Evolutionary conservation across 2,888 invertebrate genomes (phyloP).

Genomic region (Megastigmus dorsalis): DNA sequence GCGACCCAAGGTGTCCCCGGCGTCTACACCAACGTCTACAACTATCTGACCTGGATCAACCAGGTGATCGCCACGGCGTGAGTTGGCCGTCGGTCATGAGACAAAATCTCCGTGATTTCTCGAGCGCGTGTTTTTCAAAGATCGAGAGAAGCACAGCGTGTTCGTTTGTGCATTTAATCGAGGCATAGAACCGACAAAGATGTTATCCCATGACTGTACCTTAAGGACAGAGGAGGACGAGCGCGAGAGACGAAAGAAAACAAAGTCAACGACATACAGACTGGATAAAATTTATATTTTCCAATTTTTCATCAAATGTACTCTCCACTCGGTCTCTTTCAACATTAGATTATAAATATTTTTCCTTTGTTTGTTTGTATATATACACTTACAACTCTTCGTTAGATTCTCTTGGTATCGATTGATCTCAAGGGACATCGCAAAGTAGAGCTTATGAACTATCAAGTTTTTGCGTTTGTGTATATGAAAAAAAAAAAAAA

Average conservation of each 20-base stretch:
- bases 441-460: constrained; percentile 11
- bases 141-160: too few relatives aligned
- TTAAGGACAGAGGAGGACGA: too few relatives aligned
- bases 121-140: too few relatives aligned
- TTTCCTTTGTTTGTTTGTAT: constrained; percentile 51
- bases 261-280: constrained; percentile 17
- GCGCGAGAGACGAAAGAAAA: too few relatives aligned
- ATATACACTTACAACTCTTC: constrained; percentile 55
- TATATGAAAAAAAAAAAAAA: background rate
- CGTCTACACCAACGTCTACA: constrained; percentile 85
- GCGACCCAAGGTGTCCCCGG: constrained; percentile 83
- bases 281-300: constrained; percentile 62
- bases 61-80: constrained; percentile 54
- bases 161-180: too few relatives aligned
- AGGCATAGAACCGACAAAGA: too few relatives aligned
- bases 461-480: background rate
- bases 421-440: constrained; percentile 16
- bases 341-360: constrained; percentile 62
- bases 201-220: too few relatives aligned
- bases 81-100: too few relatives aligned
- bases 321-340: constrained; percentile 51
- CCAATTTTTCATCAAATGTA: constrained; percentile 41
- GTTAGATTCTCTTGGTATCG: constrained; percentile 13
- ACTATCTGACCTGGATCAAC: constrained; percentile 77
- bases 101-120: too few relatives aligned